Percentiles rank a stretch among this genome's conserved stretches.
phyloP scores from a whole-genome alignment of 2,797 vertebrate species.

The Arrhamphus sclerolepis region DNA sequence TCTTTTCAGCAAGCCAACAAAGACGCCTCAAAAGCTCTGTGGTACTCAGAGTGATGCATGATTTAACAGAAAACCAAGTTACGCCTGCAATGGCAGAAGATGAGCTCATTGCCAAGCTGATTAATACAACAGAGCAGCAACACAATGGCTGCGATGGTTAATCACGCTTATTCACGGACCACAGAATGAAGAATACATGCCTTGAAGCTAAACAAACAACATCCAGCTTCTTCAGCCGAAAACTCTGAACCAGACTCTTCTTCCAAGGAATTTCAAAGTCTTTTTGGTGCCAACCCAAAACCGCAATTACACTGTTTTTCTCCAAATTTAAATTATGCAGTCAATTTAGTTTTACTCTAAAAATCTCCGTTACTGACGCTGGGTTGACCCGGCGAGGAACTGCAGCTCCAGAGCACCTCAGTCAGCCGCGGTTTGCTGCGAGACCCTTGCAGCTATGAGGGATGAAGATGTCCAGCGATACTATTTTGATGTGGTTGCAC shows the following conservation, averaged over 20 bases:
- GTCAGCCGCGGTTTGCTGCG: background rate
- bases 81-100: slow-evolving; percentile 36
- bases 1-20: background rate
- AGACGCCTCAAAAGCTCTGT: slow-evolving; percentile 37
- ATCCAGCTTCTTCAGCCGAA: slow-evolving; percentile 28
- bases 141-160: slow-evolving; percentile 14
- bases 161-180: slow-evolving; percentile 4
- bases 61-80: slow-evolving; percentile 46
- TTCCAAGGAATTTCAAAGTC: slow-evolving; percentile 42
- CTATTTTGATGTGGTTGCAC: slow-evolving; percentile 33
- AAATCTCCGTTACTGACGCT: slow-evolving; percentile 31
- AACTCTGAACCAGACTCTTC: slow-evolving; percentile 40
- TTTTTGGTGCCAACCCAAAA: slow-evolving; percentile 50
- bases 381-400: slow-evolving; percentile 40
- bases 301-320: slow-evolving; percentile 62
- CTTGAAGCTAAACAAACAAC: slow-evolving; percentile 49
- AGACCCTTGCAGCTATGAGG: slow-evolving; percentile 14
- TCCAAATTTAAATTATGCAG: slow-evolving; percentile 65
- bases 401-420: background rate
- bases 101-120: slow-evolving; percentile 24
- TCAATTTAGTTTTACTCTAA: slow-evolving; percentile 53
- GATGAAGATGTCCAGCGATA: slow-evolving; percentile 37
- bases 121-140: slow-evolving; percentile 25
- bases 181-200: slow-evolving; percentile 5
- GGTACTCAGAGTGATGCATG: slow-evolving; percentile 48